Conservation (phyloP, 2,797 vertebrate genomes). For the Margarornis squamiger region DNA sequence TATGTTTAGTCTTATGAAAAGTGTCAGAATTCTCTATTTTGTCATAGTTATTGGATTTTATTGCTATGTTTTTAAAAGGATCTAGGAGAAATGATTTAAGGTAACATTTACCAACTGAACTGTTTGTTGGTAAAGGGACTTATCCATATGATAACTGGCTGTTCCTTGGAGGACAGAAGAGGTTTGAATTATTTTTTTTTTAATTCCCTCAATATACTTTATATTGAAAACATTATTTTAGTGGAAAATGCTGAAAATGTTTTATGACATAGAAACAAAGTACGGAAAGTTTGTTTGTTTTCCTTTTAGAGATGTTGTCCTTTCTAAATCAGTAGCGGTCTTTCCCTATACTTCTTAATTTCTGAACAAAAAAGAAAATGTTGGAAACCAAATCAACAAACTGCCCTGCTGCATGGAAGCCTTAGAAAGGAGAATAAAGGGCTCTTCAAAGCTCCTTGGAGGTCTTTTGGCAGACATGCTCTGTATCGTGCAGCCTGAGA, state of each 20-base stretch:
- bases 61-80: background rate
- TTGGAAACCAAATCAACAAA: background rate
- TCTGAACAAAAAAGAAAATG: background rate
- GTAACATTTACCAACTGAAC: background rate
- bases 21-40: background rate
- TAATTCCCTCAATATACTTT: background rate
- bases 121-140: background rate
- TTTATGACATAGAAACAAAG: background rate
- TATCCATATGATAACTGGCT: background rate
- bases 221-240: background rate
- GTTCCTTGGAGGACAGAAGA: background rate
- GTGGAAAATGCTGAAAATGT: background rate
- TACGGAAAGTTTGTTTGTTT: background rate
- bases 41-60: background rate
- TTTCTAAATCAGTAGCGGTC: background rate
- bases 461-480: background rate
- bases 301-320: background rate
- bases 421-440: conserved; percentile 18
- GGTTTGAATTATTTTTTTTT: background rate
- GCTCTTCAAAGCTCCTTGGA: conserved; percentile 38
- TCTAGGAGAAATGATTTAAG: background rate
- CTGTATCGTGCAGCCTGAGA: background rate
- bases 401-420: background rate
- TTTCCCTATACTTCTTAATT: background rate
- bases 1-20: background rate